A percentile compares a stretch with the other conserved stretches of the same genome.
phyloP scores from a whole-genome alignment of 2,113 vertebrate genomes.

The Crotalus viridis region DNA sequence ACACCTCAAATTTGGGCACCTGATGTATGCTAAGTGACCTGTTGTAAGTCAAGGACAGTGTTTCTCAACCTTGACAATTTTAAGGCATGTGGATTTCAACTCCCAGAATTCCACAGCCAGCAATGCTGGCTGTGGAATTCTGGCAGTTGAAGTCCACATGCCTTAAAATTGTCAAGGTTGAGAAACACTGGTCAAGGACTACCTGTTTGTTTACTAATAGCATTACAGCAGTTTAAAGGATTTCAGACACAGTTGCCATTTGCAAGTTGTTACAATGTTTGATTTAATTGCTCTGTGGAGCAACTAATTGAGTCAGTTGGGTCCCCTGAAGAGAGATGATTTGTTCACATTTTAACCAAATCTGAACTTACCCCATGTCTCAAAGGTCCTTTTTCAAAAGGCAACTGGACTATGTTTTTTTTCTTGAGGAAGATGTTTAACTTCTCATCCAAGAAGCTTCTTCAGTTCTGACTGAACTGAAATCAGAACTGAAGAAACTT shows the following conservation, averaged over 20 bases:
- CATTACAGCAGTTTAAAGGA: not conserved
- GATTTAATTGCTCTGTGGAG: not conserved
- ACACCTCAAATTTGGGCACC: not conserved
- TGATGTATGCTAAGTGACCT: not conserved
- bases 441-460: too few species aligned
- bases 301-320: not conserved
- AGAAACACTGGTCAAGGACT: too few species aligned
- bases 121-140: too few species aligned
- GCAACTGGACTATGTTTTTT: not conserved
- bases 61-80: too few species aligned
- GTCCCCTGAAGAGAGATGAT: not conserved
- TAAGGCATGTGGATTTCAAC: too few species aligned
- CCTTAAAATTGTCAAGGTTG: too few species aligned
- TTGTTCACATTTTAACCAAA: not conserved
- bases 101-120: too few species aligned
- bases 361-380: not conserved
- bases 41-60: too few species aligned
- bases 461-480: too few species aligned
- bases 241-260: not conserved
- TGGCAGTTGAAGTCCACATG: too few species aligned
- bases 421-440: too few species aligned
- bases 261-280: not conserved
- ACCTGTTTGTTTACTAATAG: not conserved
- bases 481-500: too few species aligned
- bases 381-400: not conserved